Evolutionary conservation across 2,797 vertebrate species (phyloP).

Genomic region (Molothrus ater): DNA sequence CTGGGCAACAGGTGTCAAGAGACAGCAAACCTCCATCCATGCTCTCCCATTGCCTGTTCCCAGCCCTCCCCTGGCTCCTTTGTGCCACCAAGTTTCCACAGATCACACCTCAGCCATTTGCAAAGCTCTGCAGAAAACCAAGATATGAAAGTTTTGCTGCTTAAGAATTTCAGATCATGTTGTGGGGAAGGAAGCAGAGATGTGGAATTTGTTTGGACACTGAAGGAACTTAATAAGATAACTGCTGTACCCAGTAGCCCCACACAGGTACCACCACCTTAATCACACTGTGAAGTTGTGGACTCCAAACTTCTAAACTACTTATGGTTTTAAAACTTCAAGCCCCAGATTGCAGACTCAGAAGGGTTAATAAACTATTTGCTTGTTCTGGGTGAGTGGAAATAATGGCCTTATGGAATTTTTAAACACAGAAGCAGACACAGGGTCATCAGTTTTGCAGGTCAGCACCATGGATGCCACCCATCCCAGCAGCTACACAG

Average conservation of each 20-base stretch:
- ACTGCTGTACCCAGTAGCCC: neutral
- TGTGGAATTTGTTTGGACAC: neutral
- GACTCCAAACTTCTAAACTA: neutral
- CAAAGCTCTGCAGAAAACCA: neutral
- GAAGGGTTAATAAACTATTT: neutral
- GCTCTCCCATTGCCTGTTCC: neutral
- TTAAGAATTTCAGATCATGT: neutral
- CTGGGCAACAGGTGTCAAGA: neutral
- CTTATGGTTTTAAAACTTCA: neutral
- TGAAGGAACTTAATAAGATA: neutral
- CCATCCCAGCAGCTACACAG: neutral
- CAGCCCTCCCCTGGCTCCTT: accelerated
- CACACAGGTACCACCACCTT: neutral
- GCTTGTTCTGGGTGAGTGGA: neutral
- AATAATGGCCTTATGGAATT: neutral
- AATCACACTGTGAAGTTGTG: neutral
- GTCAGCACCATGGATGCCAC: neutral
- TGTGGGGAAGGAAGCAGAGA: neutral
- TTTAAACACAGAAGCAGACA: neutral
- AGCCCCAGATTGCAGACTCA: neutral
- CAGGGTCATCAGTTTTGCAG: neutral
- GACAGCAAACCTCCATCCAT: neutral
- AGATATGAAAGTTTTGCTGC: neutral
- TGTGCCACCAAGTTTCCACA: neutral
- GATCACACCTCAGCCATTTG: neutral